These are phyloP conservation scores for Panzeria rudis DNA, from an alignment of 2,888 invertebrate genomes.

Conservation along the genomic window DNA sequence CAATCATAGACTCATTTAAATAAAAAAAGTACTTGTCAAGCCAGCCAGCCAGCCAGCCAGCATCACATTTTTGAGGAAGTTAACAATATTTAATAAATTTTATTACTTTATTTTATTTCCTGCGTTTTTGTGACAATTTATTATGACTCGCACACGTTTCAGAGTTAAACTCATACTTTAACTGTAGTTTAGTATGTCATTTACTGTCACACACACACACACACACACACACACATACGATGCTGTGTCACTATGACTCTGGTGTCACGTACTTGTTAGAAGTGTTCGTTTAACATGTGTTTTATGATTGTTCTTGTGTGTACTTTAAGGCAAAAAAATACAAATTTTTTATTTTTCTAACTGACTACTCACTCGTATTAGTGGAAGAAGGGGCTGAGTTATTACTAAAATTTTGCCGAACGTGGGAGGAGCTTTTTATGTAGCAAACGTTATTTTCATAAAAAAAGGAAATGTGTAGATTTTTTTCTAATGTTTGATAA, in stretches of 20 bases:
- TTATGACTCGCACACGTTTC: constrained; percentile 51
- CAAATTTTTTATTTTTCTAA: constrained; percentile 9
- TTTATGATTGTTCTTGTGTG: constrained; percentile 38
- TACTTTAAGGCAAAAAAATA: constrained; percentile 3
- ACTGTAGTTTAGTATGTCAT: constrained; percentile 51
- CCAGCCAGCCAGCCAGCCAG: neutral
- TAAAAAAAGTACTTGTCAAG: neutral
- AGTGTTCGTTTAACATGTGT: constrained; percentile 63
- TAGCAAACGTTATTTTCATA: constrained; percentile 15
- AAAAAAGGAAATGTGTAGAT: constrained; percentile 17
- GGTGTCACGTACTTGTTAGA: constrained; percentile 61
- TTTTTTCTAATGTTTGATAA: constrained; percentile 45
- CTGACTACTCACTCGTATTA: neutral
- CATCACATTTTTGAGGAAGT: neutral
- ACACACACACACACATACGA: too few species aligned
- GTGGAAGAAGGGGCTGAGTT: neutral
- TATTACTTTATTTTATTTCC: constrained; percentile 25
- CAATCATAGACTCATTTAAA: neutral
- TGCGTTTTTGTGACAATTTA: constrained; percentile 37
- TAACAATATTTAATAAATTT: constrained; percentile 49
- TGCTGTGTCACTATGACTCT: neutral
- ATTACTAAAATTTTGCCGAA: neutral
- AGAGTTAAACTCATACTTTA: constrained; percentile 46
- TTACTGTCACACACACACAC: constrained; percentile 6
- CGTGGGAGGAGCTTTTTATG: neutral